phyloP scores from a whole-genome alignment of 1,140 invertebrate species.

The Epicauta chinensis region DNA sequence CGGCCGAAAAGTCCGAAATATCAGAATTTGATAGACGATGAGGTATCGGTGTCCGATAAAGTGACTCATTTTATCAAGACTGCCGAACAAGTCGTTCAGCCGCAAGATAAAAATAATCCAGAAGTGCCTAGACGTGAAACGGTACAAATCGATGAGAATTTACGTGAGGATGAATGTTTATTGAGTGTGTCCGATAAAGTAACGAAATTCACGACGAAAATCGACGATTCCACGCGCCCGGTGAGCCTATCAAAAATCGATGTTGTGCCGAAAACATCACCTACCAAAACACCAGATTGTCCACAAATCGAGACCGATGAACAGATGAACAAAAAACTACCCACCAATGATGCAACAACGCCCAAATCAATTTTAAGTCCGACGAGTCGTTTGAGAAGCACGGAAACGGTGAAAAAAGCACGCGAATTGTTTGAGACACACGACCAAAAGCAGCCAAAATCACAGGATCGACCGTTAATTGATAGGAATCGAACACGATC shows the following conservation, averaged over 20 bases:
- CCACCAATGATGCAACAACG: too few relatives aligned
- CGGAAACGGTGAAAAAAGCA: too few relatives aligned
- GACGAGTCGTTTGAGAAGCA: too few relatives aligned
- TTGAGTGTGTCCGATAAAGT: conserved; percentile 15
- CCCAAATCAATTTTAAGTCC: too few relatives aligned
- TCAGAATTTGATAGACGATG: conserved; percentile 20
- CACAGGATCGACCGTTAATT: background rate
- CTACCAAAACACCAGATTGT: background rate
- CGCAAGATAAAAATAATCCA: conserved; percentile 7
- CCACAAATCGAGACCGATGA: conserved; percentile 1
- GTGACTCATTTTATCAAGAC: conserved; percentile 54
- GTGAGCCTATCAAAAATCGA: background rate
- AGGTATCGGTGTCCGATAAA: conserved; percentile 54
- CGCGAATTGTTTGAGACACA: too few relatives aligned
- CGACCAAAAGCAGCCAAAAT: too few relatives aligned
- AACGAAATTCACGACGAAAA: background rate
- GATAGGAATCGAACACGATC: background rate
- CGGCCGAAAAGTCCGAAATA: conserved; percentile 33
- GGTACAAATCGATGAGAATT: background rate
- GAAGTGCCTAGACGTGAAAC: background rate
- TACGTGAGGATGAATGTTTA: background rate
- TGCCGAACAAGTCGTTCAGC: conserved; percentile 46
- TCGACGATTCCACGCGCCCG: background rate
- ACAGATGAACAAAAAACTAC: too few relatives aligned
- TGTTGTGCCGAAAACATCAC: too few relatives aligned